Conservation (phyloP, 2,888 invertebrate genomes). For the Cerceris rybyensis region DNA sequence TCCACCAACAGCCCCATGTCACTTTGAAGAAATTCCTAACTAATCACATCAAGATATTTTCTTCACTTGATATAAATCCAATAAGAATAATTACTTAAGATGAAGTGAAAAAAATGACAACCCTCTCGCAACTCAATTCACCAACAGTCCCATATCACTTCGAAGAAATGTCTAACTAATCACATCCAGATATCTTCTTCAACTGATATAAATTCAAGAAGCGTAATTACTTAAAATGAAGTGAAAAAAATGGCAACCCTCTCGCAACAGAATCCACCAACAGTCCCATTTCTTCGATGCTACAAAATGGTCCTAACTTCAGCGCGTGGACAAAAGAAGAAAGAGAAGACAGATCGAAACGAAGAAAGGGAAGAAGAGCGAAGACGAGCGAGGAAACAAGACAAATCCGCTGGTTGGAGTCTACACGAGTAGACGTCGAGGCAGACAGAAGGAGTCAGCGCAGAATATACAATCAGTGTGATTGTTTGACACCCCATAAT, state of each 20-base stretch:
- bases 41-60: too few relatives aligned
- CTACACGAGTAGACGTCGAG: conserved; percentile 63
- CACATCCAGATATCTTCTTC: too few relatives aligned
- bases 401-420: conserved; percentile 47
- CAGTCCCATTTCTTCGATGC: conserved; percentile 8
- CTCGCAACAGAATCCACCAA: background rate
- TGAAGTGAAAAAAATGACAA: too few relatives aligned
- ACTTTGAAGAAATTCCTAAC: too few relatives aligned
- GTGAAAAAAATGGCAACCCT: too few relatives aligned
- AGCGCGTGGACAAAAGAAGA: conserved; percentile 9
- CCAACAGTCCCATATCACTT: too few relatives aligned
- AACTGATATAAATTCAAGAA: too few relatives aligned
- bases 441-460: conserved; percentile 70
- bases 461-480: conserved; percentile 81
- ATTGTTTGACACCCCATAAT: conserved; percentile 82
- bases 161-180: too few relatives aligned
- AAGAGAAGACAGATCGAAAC: background rate
- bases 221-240: too few relatives aligned
- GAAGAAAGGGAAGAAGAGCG: conserved; percentile 15
- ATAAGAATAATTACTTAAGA: too few relatives aligned
- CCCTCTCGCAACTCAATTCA: too few relatives aligned
- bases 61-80: too few relatives aligned
- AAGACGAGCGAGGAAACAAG: conserved; percentile 51
- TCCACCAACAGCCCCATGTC: conserved; percentile 5
- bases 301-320: background rate